Base-by-base conservation (phyloP, 1,140 invertebrate genomes). In the Adelges cooleyi region DNA sequence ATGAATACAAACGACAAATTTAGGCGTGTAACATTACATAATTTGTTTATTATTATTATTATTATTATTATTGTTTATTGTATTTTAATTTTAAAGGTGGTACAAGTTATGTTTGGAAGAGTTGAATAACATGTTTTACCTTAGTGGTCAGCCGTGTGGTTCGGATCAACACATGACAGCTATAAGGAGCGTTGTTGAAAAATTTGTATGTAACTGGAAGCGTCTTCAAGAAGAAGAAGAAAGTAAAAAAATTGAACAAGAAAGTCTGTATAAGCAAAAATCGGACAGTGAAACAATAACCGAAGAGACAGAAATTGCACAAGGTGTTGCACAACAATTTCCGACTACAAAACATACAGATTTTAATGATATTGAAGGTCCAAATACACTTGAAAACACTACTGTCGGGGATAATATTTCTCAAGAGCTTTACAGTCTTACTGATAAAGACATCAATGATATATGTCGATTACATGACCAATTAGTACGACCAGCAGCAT, bases 221-320 rank as follows among this genome's bases (percentile, higher is more conserved):
- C 79, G 82, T 46, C 84, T 91, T 67, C 81, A 90, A 71, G 79
- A 83, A 56, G 80, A 83, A 48, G 80, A 80, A 22, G 80, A 84
- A 68, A 77, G 78, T 68, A 81, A 83, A 68, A 82, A 86, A 67
- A 78, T 80, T 36, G 86, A 90, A 69, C 83, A 90, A 62, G 85
- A 90, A 51, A 86, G 83, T 70, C 73, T 95, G 10, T 97, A 91
- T 75, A 82, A 85, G 65, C 89, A 84, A 53, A 53, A 44, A 29
- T 52, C 65, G 11, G 22, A 50, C n/a, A 59, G 53, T 54, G 66
- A 68, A 68, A 72, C 81, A 78, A 1, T 82, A 71, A 81, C 84
- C 6, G 90, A 94, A 68, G 89, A 93, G 46, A 82, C 89, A 67
- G 80, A 83, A 66, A 80, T 84, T 1, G 75, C 82, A 44, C 72